phyloP scores from a whole-genome alignment of 2,888 invertebrate species.

The Macrosoma leucophasiata region DNA sequence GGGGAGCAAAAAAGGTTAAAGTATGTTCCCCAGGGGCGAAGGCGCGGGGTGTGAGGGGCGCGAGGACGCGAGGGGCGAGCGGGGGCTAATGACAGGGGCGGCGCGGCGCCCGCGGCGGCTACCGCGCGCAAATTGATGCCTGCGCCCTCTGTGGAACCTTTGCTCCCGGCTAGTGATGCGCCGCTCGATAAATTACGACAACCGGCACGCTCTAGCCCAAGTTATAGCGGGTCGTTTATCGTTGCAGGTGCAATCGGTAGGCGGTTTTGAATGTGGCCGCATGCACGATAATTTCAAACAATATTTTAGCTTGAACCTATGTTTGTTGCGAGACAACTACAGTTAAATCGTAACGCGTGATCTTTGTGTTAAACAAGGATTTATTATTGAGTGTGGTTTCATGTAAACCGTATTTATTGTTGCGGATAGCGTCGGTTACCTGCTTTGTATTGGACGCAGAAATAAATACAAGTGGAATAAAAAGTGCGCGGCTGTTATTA shows the following conservation, averaged over 20 bases:
- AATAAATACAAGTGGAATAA: not conserved
- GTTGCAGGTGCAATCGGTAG: slow-evolving; percentile 24
- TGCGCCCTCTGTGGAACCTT: slow-evolving; percentile 69
- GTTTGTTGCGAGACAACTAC: too few species aligned
- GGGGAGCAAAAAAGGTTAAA: slow-evolving; percentile 74
- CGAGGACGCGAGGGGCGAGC: slow-evolving; percentile 30
- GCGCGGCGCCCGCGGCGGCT: slow-evolving; percentile 72
- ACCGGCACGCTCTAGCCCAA: slow-evolving; percentile 40
- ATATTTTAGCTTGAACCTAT: too few species aligned
- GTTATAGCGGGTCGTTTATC: slow-evolving; percentile 31
- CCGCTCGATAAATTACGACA: slow-evolving; percentile 62
- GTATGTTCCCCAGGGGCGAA: slow-evolving; percentile 51
- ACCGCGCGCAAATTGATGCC: slow-evolving; percentile 74
- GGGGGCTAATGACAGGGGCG: slow-evolving; percentile 72
- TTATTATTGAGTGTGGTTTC: too few species aligned
- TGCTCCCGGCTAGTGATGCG: slow-evolving; percentile 73
- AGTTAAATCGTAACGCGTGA: too few species aligned
- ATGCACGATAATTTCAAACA: too few species aligned
- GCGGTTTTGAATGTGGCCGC: too few species aligned
- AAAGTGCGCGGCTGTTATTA: too few species aligned
- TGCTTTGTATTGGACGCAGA: too few species aligned
- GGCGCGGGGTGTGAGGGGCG: slow-evolving; percentile 22
- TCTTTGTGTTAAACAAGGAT: too few species aligned
- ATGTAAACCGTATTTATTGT: slow-evolving; percentile 12
- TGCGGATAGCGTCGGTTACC: slow-evolving; percentile 1